A percentile compares a stretch with the other conserved stretches of the same genome.
Evolutionary conservation across 23 tunicate species (phyloP).

Genomic region (Botrylloides violaceus): DNA sequence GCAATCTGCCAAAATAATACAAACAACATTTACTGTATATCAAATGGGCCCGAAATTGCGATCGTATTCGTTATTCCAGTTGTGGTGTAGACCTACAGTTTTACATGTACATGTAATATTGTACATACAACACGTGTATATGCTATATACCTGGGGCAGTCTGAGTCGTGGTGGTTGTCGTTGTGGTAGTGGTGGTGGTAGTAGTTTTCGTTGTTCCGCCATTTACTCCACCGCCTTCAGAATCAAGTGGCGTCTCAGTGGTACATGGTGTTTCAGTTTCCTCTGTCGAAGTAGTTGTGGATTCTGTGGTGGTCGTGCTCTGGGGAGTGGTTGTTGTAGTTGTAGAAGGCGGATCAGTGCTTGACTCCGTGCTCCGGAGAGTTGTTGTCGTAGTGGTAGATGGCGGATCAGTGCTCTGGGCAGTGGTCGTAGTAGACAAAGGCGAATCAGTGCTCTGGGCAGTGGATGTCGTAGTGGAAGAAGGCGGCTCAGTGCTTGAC

Average conservation of each 20-base stretch:
- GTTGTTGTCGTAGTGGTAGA: not conserved
- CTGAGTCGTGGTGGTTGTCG: no score
- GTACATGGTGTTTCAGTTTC: no score
- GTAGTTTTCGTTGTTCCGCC: not conserved
- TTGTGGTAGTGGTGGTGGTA: not conserved
- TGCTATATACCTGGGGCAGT: no score
- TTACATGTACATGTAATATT: no score
- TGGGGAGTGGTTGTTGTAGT: not conserved
- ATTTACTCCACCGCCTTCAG: not conserved
- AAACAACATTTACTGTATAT: no score
- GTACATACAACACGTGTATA: no score
- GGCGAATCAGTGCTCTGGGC: not conserved
- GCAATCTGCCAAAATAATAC: not conserved
- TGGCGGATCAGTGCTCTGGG: not conserved
- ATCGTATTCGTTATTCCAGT: no score
- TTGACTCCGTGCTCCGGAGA: not conserved
- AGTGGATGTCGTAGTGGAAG: not conserved
- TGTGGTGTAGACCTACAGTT: no score
- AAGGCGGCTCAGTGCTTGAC: no score
- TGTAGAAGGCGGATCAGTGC: not conserved
- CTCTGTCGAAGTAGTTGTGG: no score
- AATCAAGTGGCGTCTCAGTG: not conserved
- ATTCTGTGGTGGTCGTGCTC: not conserved
- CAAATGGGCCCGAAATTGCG: no score
- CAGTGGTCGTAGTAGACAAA: not conserved